Evolutionary conservation across 2,888 invertebrate species (phyloP), one percentile per base, ranked within the genome.

Genomic region (Ceratothoa steindachneri): DNA sequence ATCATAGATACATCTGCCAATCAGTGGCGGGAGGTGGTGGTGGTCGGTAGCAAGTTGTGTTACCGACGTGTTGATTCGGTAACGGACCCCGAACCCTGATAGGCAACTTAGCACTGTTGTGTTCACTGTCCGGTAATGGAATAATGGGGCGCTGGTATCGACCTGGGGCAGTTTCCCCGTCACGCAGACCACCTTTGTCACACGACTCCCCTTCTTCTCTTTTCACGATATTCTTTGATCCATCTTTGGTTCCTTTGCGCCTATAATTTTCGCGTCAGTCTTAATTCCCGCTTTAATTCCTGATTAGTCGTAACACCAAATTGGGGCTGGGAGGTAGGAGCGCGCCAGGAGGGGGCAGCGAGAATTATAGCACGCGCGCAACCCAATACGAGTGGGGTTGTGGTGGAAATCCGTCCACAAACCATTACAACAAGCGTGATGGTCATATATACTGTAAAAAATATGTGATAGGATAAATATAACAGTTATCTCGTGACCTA

Each of bases 1-100:
- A 75, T 77, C 77, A 77, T 69, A 69, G 75, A 75, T 69, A 72
- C 69, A 67, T 70, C 72, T 75, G 72, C 74, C 74, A 75, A 75
- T 74, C 72, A 75, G 77, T 72, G 74, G 77, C 74, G 72, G 77
- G 77, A 66, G 65, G 72, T 73, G 53, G 68, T 69, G 41, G 72
- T 55, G 72, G 72, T 75, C 75, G 75, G 75, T 75, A 72, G 75
- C 75, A 69, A 72, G 68, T 73, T 68, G 73, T 73, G 75, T 75
- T 77, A 73, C 75, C 75, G 72, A 72, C 71, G 72, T 77, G 77
- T 77, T 77, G 77, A 77, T 77, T 77, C 75, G 77, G 77, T 77
- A 77, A 77, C 77, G 66, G 77, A 77, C 68, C 67, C 75, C 69
- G 64, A 73, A 64, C 75, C 70, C 73, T 77, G 72, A 75, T 73